Evolutionary conservation across 1,140 invertebrate species (phyloP), one percentile per base, ranked within the genome.

Genomic region (Druon quercuslanigerum): DNA sequence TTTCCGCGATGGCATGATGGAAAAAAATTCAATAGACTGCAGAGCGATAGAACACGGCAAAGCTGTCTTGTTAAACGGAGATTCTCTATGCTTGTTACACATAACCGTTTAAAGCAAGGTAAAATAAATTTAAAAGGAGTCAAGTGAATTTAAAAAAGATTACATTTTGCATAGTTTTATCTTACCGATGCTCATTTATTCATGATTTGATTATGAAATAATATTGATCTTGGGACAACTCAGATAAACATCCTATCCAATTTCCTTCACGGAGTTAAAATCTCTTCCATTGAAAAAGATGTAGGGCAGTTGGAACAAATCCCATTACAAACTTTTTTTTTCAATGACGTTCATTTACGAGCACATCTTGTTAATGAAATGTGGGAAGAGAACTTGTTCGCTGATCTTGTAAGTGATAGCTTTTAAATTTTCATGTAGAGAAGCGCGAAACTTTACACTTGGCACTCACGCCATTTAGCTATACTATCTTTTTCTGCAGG

Each of bases 1-100:
- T 76, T 74, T 77, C 80, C 70, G 74, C 33, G 70, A 70, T 73
- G 72, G 78, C 76, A 73, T 82, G 86, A 85, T 84, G 85, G 86
- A 84, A 84, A 85, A 87, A 87, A 89, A 88, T 89, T 89, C 87
- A 87, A 87, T 89, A 87, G 87, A 86, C 87, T 80, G 80, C 82
- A 84, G 80, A 76, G 83, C 81, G 88, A 90, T 90, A 90, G 87
- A 88, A 89, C 88, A 90, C 87, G 89, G 83, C 78, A 84, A 78
- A 81, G 81, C 81, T 75, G 70, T 80, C 74, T 84, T 84, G 82
- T 88, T 88, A 88, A 88, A 88, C 85, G 5, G 5, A 33, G 3
- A 5, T 33, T 33, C 5, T 33, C 25, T 33, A 87, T 46, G 40
- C 40, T 8, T 46, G 40, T 46, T 46, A 11, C 40, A 46, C 40